These are phyloP conservation scores for Sanderia malayensis DNA, from an alignment of 30 jellyfish, hydroid and myxozoan genomes.

Conservation along the genomic window DNA sequence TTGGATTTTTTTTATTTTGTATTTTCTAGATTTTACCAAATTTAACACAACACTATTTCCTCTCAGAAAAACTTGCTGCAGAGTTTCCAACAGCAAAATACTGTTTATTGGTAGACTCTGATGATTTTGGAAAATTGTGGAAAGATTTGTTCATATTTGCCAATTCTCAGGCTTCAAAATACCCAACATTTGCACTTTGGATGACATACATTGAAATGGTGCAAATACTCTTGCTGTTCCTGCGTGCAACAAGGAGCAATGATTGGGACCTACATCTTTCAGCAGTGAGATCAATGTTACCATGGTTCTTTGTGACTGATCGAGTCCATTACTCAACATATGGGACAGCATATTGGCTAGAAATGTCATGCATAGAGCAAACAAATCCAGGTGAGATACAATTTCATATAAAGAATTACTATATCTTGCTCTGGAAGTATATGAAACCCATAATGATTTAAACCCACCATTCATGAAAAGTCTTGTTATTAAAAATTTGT, in stretches of 20 bases:
- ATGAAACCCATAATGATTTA: background rate
- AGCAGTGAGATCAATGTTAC: slow-evolving; percentile 41
- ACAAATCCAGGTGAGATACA: slow-evolving; percentile 17
- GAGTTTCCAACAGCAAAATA: too few species aligned
- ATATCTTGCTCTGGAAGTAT: background rate
- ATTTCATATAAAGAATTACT: background rate
- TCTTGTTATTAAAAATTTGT: background rate
- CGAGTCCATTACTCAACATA: slow-evolving; percentile 25
- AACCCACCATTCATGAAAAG: background rate
- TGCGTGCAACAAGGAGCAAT: slow-evolving; percentile 17
- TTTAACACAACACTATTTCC: too few species aligned
- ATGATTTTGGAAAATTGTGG: too few species aligned
- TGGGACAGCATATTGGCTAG: slow-evolving; percentile 18
- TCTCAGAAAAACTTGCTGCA: too few species aligned
- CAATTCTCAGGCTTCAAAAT: too few species aligned
- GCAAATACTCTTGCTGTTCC: background rate
- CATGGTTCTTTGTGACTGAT: slow-evolving; percentile 47
- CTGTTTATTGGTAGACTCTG: too few species aligned
- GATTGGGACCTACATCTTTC: slow-evolving; percentile 15
- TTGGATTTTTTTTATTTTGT: too few species aligned
- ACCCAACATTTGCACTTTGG: slow-evolving; percentile 28
- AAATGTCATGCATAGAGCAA: slow-evolving; percentile 13
- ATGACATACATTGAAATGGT: slow-evolving; percentile 15
- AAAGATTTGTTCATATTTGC: too few species aligned
- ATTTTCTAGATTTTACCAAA: too few species aligned